These are phyloP conservation scores for Metallyticus violacea DNA, from an alignment of 2,888 invertebrate species.

Conservation along the genomic window DNA sequence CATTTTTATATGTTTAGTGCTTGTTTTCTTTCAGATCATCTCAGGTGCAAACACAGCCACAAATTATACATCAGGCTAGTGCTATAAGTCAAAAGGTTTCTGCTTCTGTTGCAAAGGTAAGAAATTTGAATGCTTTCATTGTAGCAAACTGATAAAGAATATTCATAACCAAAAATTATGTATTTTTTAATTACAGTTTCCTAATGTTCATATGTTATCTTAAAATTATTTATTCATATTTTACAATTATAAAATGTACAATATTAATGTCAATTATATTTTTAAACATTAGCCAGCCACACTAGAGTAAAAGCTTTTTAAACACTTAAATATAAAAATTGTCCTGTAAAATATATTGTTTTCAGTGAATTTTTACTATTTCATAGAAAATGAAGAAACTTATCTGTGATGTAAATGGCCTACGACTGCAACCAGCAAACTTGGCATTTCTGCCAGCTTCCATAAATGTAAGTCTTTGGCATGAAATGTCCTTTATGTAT, in stretches of 20 bases:
- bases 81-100: not conserved
- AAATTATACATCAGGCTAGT: not conserved
- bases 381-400: not conserved
- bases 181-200: no score
- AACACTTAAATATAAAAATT: no score
- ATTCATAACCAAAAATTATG: no score
- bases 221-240: no score
- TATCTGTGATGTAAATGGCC: not conserved
- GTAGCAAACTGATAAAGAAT: no score
- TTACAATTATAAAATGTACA: no score
- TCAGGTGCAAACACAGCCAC: not conserved
- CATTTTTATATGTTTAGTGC: no score
- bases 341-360: not conserved
- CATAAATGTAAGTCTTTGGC: not conserved
- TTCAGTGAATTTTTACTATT: not conserved
- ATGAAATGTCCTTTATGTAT: not conserved
- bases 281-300: no score
- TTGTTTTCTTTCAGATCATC: not conserved
- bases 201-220: no score
- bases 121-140: not conserved
- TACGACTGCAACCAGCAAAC: not conserved
- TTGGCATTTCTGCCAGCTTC: not conserved
- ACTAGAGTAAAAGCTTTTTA: no score
- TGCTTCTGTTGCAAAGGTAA: not conserved
- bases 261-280: no score